Evolutionary conservation across 2,797 vertebrate species (phyloP).

Genomic region (Lepus townsendii): DNA sequence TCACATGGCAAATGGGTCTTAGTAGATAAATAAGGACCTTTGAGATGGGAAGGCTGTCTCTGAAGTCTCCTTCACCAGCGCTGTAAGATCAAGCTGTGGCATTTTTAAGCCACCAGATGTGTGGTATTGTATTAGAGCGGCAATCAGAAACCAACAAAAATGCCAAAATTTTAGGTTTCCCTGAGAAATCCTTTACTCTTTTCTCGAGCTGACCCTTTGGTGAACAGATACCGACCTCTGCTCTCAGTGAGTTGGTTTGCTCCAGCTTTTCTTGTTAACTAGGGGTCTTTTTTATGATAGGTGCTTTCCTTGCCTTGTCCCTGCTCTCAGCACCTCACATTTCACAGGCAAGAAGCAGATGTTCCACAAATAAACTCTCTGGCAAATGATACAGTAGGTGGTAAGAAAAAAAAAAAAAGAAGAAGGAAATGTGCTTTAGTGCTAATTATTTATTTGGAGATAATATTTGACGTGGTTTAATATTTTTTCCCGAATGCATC

Average conservation of each 20-base stretch:
- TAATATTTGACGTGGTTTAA: slow-evolving; percentile 26
- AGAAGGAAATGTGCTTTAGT: not conserved
- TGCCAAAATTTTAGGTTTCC: not conserved
- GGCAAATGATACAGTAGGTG: not conserved
- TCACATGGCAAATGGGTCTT: not conserved
- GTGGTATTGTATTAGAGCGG: not conserved
- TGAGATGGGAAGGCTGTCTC: not conserved
- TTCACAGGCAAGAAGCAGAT: not conserved
- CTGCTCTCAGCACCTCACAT: not conserved
- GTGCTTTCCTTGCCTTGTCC: not conserved
- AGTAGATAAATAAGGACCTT: not conserved
- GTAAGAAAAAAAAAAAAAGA: not conserved
- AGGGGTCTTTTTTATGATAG: not conserved
- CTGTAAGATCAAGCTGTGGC: not conserved
- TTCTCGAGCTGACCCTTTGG: not conserved
- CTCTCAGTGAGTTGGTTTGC: not conserved
- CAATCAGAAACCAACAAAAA: not conserved
- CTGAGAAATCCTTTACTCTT: not conserved
- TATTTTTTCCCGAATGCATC: not conserved
- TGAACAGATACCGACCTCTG: not conserved
- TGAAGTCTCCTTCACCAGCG: not conserved
- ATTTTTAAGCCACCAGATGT: not conserved
- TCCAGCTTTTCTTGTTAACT: not conserved
- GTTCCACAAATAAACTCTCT: not conserved
- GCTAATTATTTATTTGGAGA: not conserved